Evolutionary conservation across 2,888 invertebrate genomes (phyloP), one percentile per base, ranked within the genome.

Genomic region (Laothoe populi): DNA sequence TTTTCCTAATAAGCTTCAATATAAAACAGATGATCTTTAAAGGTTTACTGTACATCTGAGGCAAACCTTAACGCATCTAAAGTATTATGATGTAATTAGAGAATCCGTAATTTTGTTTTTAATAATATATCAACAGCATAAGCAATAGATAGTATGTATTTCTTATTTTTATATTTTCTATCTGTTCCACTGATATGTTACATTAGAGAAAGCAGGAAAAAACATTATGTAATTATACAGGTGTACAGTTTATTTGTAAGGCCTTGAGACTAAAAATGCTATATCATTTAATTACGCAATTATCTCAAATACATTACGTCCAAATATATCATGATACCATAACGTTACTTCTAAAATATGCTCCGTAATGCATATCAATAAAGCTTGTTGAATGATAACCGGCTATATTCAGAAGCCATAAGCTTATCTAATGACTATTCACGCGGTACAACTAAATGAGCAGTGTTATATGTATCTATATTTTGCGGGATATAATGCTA

Each of bases 391-490:
- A 60, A 65, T 23, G 38, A 35, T 49, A 53, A 35, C 35, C 53
- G 53, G 35, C 19, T 21, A 53, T 35, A 53, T 53, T 35, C 31
- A 53, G 35, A 53, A 53, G 53, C 53, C 35, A 16, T 35, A 11
- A 31, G 35, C 19, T 53, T 19, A 53, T 53, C 31, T 53, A 53
- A 35, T 13, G 35, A 35, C 4, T 53, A 19, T 49, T 11, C n/a
- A 40, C 44, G 19, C 26, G 59, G 23, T 19, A 26, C 38, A 19
- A 66, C 77, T 81, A 83, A 86, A 87, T 86, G 87, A 87, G 85
- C 87, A 83, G 82, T 83, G 76, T 73, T 74, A 74, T 73, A 79
- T 79, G 74, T 79, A 78, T 77, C 79, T 81, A 82, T 75, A 63
- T 73, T 72, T 78, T 62, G 62, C 62, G n/a, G 44, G 57, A 60